phyloP scores from a whole-genome alignment of 2,113 vertebrate species.

The Urocitellus parryii region DNA sequence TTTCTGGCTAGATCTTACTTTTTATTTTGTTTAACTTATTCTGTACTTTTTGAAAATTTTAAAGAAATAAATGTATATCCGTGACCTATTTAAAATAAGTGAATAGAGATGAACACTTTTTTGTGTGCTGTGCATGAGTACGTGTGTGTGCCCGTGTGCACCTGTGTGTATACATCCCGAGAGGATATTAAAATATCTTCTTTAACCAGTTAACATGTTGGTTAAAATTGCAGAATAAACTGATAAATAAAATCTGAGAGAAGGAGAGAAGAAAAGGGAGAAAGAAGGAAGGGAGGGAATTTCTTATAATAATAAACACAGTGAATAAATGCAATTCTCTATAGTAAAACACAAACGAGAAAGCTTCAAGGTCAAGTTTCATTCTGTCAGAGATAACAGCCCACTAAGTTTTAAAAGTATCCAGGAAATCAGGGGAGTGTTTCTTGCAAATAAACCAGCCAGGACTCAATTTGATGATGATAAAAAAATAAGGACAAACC shows the following conservation, averaged over 20 bases:
- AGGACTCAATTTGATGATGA: background rate
- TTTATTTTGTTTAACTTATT: background rate
- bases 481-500: background rate
- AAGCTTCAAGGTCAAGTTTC: background rate
- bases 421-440: background rate
- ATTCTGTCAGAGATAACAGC: background rate
- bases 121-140: background rate
- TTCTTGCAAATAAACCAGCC: background rate
- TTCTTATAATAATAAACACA: background rate
- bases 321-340: background rate
- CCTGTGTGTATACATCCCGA: background rate
- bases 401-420: background rate
- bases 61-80: background rate
- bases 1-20: background rate
- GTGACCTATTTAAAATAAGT: background rate
- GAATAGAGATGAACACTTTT: background rate
- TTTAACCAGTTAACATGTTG: background rate
- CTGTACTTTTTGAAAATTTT: constrained; percentile 8
- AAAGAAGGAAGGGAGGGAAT: background rate
- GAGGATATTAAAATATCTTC: background rate
- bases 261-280: background rate
- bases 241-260: background rate
- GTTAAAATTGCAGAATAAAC: background rate
- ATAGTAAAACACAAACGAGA: background rate
- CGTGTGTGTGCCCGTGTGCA: background rate